Base-by-base conservation (phyloP, 2,888 invertebrate genomes). In the Microplitis manilae region DNA sequence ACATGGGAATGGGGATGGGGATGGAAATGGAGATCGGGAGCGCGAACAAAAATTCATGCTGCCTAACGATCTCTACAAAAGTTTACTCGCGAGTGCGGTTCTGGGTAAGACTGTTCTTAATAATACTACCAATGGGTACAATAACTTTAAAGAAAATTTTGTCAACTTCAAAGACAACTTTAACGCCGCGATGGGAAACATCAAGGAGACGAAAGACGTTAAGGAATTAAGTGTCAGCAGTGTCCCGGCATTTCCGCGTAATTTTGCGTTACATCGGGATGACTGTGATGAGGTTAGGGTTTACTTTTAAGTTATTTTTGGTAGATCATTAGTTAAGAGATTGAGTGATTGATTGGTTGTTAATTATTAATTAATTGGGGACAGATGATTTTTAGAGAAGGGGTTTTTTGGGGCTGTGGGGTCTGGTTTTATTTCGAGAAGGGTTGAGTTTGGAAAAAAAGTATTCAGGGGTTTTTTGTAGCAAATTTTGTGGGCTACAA, bases 61-160 rank as follows among this genome's bases (percentile, higher is more conserved):
- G 80, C 95, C 95, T 8, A 94, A 95, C 76, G 95, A 96, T 86
- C 91, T 96, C 84, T 95, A 96, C 87, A 95, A 95, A 90, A 95
- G 94, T 85, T 92, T 96, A 80, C 90, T 96, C 86, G 95, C 95
- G 9, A 95, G 92, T 87, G 94, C 94, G n/a, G 93, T 93, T 15
- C 91, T 93, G 73, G 93, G 93, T 68, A 92, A 89, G 87, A 90
- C 86, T 80, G 89, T 89, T 78, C 84, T 88, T 73, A 88, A 88
- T 81, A 83, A 50, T 5, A 13, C 50, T 50, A 50, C 50, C 13
- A 50, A 50, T 50, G 50, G 50, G 8, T 50, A 50, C 50, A 50
- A 88, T 77, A 88, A 88, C 82, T 85, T 89, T 80, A 88, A 89
- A 83, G 89, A 89, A 79, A 88, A 89, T 84, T 83, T 89, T 75